Evolutionary conservation across 1,140 invertebrate genomes (phyloP), one percentile per base, ranked within the genome.

Genomic region (Copidosoma floridanum): DNA sequence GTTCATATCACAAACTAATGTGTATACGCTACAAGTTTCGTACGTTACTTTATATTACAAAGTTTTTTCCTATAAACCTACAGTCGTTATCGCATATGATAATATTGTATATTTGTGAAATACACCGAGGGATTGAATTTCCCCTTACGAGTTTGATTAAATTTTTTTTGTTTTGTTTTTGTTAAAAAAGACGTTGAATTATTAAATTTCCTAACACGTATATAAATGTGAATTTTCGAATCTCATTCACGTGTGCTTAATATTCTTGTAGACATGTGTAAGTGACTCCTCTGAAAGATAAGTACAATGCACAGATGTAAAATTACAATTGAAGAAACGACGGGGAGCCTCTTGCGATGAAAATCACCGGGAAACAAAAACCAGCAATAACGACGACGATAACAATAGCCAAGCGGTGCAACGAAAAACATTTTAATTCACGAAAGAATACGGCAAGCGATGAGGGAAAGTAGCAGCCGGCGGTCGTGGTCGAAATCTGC

Each of bases 101-200:
- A 18, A 37, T 43, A 50, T 38, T 52, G 14, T 52, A n/a, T n/a
- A n/a, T 40, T n/a, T 10, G n/a, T 37, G 32, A 18, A 53, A 43
- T 37, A 23, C 3, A 21, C 12, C 12, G 14, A 37, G 4, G 1
- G 12, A 48, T 20, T 37, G 2, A 50, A 50, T 50, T 8, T 10
- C 16, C 18, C 26, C n/a, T 35, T 35, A 37, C 12, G 21, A 4
- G 21, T 26, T 24, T n/a, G 1, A 10, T 10, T 2, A 18, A 43
- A 20, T 16, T 40, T 12, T 40, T 40, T 20, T 8, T n/a, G n/a
- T n/a, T n/a, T n/a, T n/a, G n/a, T n/a, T n/a, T n/a, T n/a, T n/a
- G n/a, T n/a, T n/a, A n/a, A 14, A 35, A 55, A 55, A 55, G 41
- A 56, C 53, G 20, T 55, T 55, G 40, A 55, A 54, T 14, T n/a